Percentiles rank a stretch among this genome's conserved stretches.
phyloP scores from a whole-genome alignment of 1,140 invertebrate species.

The Trachymyrmex septentrionalis region DNA sequence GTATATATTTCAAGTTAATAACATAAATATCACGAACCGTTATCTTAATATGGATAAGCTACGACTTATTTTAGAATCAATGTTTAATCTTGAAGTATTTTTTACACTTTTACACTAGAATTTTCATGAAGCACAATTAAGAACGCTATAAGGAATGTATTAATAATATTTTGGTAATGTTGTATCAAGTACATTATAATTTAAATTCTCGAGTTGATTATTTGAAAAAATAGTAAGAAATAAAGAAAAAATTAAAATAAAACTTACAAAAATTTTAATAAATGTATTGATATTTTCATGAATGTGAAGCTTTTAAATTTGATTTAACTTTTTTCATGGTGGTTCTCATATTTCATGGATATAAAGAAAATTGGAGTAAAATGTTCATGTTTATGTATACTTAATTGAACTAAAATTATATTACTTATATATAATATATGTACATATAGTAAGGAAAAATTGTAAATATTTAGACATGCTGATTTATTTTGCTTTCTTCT shows the following conservation, averaged over 20 bases:
- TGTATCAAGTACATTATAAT: neutral
- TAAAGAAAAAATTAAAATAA: conserved; percentile 8
- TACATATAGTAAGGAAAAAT: no score
- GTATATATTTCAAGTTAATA: neutral
- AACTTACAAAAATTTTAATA: neutral
- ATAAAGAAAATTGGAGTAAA: neutral
- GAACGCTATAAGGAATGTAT: neutral
- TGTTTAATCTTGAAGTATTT: neutral
- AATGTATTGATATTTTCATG: neutral
- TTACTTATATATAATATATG: no score
- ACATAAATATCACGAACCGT: neutral
- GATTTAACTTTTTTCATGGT: neutral
- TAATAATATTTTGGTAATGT: neutral
- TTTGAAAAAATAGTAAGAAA: neutral
- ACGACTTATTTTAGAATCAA: neutral
- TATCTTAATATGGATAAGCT: neutral
- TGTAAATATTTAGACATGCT: no score
- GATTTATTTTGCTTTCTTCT: no score
- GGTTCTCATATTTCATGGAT: neutral
- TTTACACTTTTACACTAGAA: neutral
- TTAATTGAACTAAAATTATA: no score
- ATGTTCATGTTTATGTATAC: neutral
- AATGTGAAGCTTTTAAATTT: neutral
- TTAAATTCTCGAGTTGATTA: neutral
- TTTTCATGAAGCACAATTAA: neutral